These are phyloP conservation scores for Achatina immaculata DNA, from an alignment of 1,140 invertebrate species.

Conservation along the genomic window DNA sequence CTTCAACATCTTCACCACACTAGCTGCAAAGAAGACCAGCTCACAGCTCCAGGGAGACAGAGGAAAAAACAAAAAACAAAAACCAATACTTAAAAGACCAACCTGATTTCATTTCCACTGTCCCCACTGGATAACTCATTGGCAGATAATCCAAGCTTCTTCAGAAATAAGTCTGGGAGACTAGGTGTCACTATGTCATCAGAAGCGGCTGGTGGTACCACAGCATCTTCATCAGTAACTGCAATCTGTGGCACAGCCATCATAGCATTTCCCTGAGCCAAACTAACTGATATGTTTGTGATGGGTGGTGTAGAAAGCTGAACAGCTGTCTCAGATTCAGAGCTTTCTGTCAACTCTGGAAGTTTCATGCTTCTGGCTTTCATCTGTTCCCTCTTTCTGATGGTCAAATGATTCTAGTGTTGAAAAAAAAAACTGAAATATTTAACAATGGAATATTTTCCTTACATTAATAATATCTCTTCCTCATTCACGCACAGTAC, in stretches of 20 bases:
- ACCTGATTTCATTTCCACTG: conserved; percentile 34
- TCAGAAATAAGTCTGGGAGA: conserved; percentile 48
- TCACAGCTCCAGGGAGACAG: too few species aligned
- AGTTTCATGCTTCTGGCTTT: conserved; percentile 42
- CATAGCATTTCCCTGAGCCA: background rate
- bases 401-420: conserved; percentile 42
- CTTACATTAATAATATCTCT: background rate
- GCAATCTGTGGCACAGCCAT: conserved; percentile 16
- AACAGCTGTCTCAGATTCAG: conserved; percentile 1
- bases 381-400: conserved; percentile 45
- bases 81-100: too few species aligned
- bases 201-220: conserved; percentile 31
- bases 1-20: too few species aligned
- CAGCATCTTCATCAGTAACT: conserved; percentile 20
- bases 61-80: too few species aligned
- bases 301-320: background rate
- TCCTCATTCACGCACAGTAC: too few species aligned
- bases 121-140: background rate
- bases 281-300: background rate
- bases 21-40: too few species aligned
- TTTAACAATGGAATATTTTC: background rate
- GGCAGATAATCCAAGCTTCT: conserved; percentile 42
- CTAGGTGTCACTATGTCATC: conserved; percentile 50
- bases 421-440: background rate
- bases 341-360: conserved; percentile 41